Percentiles rank a stretch among this genome's conserved stretches.
phyloP scores from a whole-genome alignment of 2,797 vertebrate species.

The Bufotes viridis region DNA sequence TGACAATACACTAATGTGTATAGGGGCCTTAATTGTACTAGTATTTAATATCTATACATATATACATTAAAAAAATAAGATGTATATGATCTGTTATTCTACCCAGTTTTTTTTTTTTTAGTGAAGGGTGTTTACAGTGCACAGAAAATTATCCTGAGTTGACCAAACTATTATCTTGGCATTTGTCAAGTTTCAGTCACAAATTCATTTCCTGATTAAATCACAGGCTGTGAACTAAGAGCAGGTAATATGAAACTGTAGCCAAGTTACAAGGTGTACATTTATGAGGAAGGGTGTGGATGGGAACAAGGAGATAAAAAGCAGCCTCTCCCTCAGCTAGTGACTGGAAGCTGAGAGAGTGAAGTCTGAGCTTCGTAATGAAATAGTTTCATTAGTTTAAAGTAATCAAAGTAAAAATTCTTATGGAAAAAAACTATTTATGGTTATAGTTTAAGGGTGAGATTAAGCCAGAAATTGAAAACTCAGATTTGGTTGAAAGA shows the following conservation, averaged over 20 bases:
- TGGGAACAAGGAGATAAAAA: constrained; percentile 46
- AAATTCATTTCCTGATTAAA: constrained; percentile 23
- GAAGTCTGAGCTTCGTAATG: neutral
- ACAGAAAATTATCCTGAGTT: neutral
- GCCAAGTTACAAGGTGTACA: constrained; percentile 48
- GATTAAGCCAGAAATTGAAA: neutral
- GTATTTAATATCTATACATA: too few relatives aligned
- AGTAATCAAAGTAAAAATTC: neutral
- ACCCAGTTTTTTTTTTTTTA: neutral
- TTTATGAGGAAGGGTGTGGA: constrained; percentile 51
- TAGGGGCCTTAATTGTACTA: too few relatives aligned
- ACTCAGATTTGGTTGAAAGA: neutral
- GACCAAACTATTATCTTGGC: neutral
- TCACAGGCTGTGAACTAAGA: neutral
- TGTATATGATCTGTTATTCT: too few relatives aligned
- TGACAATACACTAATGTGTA: too few relatives aligned
- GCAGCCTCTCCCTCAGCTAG: constrained; percentile 15
- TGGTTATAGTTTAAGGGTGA: neutral
- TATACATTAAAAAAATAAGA: too few relatives aligned
- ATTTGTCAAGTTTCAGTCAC: constrained; percentile 13
- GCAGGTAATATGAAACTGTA: neutral
- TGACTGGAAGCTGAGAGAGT: neutral
- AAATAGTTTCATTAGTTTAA: neutral
- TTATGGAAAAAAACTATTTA: neutral
- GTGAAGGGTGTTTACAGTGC: neutral